phyloP scores from a whole-genome alignment of 2,797 vertebrate genomes.

The Microchirus variegatus region DNA sequence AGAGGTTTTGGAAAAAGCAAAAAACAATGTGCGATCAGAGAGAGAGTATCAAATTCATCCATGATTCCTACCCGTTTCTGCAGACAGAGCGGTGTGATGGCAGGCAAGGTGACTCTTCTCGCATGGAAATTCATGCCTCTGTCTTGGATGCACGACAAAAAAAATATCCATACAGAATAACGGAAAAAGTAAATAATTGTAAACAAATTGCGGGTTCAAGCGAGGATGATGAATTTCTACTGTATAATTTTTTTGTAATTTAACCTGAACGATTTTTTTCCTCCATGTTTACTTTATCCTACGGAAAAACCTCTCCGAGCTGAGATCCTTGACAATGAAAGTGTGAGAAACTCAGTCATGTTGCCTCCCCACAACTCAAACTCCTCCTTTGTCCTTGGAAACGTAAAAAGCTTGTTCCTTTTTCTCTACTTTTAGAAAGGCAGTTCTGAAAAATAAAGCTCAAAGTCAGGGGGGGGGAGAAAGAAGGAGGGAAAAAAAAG shows the following conservation, averaged over 20 bases:
- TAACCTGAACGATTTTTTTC: background rate
- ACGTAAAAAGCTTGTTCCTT: conserved; percentile 62
- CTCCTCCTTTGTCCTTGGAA: conserved; percentile 91
- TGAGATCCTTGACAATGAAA: conserved; percentile 62
- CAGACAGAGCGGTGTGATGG: conserved; percentile 89
- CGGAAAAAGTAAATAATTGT: conserved; percentile 4
- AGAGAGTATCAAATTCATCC: conserved; percentile 8
- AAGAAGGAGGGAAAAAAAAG: too few relatives aligned
- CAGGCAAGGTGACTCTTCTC: conserved; percentile 91
- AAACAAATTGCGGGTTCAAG: conserved; percentile 2
- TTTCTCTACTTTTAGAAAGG: conserved; percentile 62
- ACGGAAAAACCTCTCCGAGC: conserved; percentile 20
- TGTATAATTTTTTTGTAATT: background rate
- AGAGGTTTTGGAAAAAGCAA: too few relatives aligned
- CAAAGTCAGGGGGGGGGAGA: too few relatives aligned
- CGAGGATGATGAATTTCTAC: background rate
- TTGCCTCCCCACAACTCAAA: conserved; percentile 80
- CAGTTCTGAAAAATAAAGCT: conserved; percentile 60
- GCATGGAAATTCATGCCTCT: conserved; percentile 90
- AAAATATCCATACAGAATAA: conserved; percentile 46
- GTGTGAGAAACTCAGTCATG: conserved; percentile 77
- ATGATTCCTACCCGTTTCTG: conserved; percentile 85
- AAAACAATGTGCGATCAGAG: background rate
- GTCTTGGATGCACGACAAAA: conserved; percentile 52
- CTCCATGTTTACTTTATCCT: background rate